Percentiles rank a stretch among this genome's conserved stretches.
phyloP scores from a whole-genome alignment of 35 echinoderm and acorn worm genomes.

The Ophioderma brevispina region DNA sequence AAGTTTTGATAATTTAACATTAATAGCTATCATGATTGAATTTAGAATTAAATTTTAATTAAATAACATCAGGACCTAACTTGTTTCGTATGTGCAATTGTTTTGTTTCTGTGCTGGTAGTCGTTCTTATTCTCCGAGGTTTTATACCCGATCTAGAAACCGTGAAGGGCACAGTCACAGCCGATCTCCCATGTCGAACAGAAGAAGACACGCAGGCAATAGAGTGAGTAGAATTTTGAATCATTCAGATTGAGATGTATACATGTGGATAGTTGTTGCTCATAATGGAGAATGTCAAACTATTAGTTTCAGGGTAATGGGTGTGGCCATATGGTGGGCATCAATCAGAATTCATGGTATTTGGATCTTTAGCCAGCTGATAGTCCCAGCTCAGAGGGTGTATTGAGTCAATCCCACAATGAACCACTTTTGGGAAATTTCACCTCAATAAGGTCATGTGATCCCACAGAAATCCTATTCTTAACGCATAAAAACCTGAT shows the following conservation, averaged over 20 bases:
- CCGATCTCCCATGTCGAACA: conserved; percentile 89
- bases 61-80: too few species aligned
- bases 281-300: background rate
- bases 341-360: background rate
- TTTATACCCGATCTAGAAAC: background rate
- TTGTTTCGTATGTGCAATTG: too few species aligned
- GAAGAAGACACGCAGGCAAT: conserved; percentile 78
- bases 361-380: background rate
- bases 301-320: background rate
- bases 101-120: background rate
- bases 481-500: too few species aligned
- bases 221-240: conserved; percentile 54
- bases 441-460: too few species aligned
- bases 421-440: too few species aligned
- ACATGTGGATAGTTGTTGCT: background rate
- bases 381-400: too few species aligned
- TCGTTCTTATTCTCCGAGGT: conserved; percentile 3
- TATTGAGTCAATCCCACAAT: too few species aligned
- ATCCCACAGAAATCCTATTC: too few species aligned
- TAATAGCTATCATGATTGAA: too few species aligned
- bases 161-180: conserved; percentile 58
- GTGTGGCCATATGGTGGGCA: background rate
- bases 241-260: background rate
- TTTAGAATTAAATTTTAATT: too few species aligned
- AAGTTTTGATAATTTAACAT: too few species aligned